phyloP scores from a whole-genome alignment of 2,797 vertebrate genomes.

The Pseudochaenichthys georgianus region DNA sequence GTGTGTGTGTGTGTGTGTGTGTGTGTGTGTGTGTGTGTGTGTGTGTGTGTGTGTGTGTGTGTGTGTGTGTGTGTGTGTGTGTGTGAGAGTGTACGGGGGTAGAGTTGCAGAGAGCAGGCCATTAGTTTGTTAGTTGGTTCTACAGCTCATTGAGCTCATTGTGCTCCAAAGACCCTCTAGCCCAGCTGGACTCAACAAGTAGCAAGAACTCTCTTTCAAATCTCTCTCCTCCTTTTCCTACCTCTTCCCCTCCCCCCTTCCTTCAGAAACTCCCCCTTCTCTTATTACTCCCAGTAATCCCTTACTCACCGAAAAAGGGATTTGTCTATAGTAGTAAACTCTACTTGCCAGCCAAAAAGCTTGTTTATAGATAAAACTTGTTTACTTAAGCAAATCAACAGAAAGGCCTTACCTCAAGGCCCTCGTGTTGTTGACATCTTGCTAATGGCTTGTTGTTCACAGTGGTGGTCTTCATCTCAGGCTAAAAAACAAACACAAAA shows the following conservation, averaged over 20 bases:
- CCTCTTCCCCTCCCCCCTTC: constrained; percentile 11
- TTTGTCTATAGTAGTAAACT: constrained; percentile 74
- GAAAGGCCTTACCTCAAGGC: constrained; percentile 53
- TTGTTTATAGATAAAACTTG: constrained; percentile 64
- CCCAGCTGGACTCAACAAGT: constrained; percentile 81
- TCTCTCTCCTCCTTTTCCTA: constrained; percentile 27
- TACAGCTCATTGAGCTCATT: constrained; percentile 81
- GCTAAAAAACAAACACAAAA: constrained; percentile 46
- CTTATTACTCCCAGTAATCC: constrained; percentile 63
- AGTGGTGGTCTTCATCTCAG: constrained; percentile 57
- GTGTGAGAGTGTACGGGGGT: constrained; percentile 21
- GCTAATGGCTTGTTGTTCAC: constrained; percentile 71
- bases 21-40: constrained; percentile 38
- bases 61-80: constrained; percentile 33
- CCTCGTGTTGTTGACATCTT: constrained; percentile 66
- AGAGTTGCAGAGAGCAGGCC: constrained; percentile 63
- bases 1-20: constrained; percentile 31
- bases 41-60: constrained; percentile 31
- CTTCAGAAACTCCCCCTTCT: constrained; percentile 4
- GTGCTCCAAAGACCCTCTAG: constrained; percentile 71
- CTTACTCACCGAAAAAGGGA: constrained; percentile 63
- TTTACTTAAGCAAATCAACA: constrained; percentile 63
- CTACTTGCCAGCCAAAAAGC: constrained; percentile 53
- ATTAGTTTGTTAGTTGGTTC: constrained; percentile 82
- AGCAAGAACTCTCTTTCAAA: constrained; percentile 72